phyloP scores from a whole-genome alignment of 2,797 vertebrate species.

The Phalanger gymnotis region DNA sequence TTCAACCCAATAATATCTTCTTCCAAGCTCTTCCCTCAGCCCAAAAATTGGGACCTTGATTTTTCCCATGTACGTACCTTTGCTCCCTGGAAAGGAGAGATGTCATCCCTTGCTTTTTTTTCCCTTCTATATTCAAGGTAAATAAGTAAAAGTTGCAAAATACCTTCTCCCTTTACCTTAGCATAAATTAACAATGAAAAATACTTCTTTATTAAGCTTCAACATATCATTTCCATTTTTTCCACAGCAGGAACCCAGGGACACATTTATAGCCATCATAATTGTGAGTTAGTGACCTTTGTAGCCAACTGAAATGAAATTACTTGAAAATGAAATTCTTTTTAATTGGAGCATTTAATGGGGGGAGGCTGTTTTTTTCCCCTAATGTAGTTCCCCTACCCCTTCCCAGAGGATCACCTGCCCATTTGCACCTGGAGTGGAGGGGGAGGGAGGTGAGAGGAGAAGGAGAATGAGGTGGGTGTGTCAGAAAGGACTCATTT shows the following conservation, averaged over 20 bases:
- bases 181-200: constrained; percentile 74
- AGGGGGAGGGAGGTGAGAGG: background rate
- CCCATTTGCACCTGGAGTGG: constrained; percentile 59
- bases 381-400: constrained; percentile 32
- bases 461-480: constrained; percentile 80
- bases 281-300: constrained; percentile 88
- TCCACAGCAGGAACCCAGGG: constrained; percentile 77
- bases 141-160: constrained; percentile 54
- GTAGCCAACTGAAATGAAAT: constrained; percentile 87
- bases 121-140: constrained; percentile 51
- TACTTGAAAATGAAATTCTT: constrained; percentile 85
- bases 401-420: constrained; percentile 4
- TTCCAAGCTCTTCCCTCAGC: background rate
- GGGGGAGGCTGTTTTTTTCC: constrained; percentile 54
- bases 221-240: constrained; percentile 78
- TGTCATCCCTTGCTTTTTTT: constrained; percentile 10
- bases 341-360: constrained; percentile 85
- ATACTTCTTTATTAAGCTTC: constrained; percentile 77
- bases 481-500: constrained; percentile 84
- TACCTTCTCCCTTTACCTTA: constrained; percentile 52
- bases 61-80: background rate
- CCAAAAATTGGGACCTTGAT: background rate
- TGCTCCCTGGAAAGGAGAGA: constrained; percentile 31
- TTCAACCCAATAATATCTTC: background rate
- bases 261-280: constrained; percentile 85